Conservation (phyloP, 1,140 invertebrate genomes). For the Trypoxylus dichotomus region DNA sequence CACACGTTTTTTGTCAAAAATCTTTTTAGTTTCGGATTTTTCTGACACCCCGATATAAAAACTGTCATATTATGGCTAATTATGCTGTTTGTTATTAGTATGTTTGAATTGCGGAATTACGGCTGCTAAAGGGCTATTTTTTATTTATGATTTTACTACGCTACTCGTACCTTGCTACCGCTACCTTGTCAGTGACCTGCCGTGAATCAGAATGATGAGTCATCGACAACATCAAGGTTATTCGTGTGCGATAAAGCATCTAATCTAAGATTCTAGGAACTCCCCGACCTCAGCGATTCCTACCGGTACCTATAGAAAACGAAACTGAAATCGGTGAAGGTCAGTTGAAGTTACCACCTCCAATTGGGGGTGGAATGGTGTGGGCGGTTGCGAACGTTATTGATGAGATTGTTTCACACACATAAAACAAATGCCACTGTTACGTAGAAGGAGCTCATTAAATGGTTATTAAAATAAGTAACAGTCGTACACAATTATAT, state of each 20-base stretch:
- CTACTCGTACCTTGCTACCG: neutral
- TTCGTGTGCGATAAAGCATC: slow-evolving; percentile 3
- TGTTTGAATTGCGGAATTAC: neutral
- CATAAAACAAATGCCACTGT: neutral
- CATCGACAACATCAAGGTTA: slow-evolving; percentile 6
- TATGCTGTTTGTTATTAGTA: too few relatives aligned
- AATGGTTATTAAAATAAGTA: too few relatives aligned
- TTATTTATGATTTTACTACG: neutral
- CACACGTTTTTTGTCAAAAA: too few relatives aligned
- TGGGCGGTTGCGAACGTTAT: neutral
- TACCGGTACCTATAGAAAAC: slow-evolving; percentile 5
- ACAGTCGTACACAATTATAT: too few relatives aligned
- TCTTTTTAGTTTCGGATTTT: too few relatives aligned
- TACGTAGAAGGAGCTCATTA: too few relatives aligned
- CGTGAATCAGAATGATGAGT: slow-evolving; percentile 6
- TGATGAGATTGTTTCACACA: neutral
- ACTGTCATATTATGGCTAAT: too few relatives aligned
- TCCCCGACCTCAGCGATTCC: neutral
- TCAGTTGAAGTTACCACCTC: neutral
- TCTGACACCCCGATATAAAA: too few relatives aligned
- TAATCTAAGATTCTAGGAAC: slow-evolving; percentile 11
- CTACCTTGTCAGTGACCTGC: neutral
- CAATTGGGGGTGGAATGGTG: neutral
- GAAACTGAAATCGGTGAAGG: neutral
- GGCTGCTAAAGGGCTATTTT: neutral